These are phyloP conservation scores for Leucoraja erinaceus DNA, from an alignment of 2,113 vertebrate species.

Conservation along the genomic window DNA sequence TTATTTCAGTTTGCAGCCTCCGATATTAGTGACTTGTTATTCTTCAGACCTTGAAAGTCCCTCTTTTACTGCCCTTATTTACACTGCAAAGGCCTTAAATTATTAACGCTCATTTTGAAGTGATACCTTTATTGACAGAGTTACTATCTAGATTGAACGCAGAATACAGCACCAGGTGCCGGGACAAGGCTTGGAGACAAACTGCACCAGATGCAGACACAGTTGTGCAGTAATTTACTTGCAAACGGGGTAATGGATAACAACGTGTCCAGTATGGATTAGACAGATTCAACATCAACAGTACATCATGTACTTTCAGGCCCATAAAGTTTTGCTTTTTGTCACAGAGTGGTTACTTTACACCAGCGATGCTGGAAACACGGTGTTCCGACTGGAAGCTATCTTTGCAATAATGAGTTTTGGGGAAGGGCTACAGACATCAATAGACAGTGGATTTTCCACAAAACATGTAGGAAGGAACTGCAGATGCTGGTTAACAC, in stretches of 20 bases:
- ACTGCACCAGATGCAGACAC: conserved; percentile 13
- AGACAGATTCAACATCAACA: conserved; percentile 20
- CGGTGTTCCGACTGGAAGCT: not conserved
- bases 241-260: conserved; percentile 14
- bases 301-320: not conserved
- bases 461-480: not conserved
- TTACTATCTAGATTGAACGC: not conserved
- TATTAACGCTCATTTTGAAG: not conserved
- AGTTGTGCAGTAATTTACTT: not conserved
- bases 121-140: not conserved
- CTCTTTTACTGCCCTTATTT: not conserved
- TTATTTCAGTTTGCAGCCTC: not conserved
- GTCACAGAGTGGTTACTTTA: not conserved
- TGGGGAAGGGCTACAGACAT: not conserved
- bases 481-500: too few species aligned
- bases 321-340: not conserved
- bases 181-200: not conserved
- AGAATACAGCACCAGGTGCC: not conserved
- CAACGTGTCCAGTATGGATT: conserved; percentile 12
- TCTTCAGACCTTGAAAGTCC: not conserved
- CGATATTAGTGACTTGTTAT: not conserved
- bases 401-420: not conserved
- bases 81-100: not conserved
- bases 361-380: not conserved
- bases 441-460: not conserved